Percentiles rank a stretch among this genome's conserved stretches.
Conservation (phyloP, 2,797 vertebrate species). For the Pseudochirops corinnae region DNA sequence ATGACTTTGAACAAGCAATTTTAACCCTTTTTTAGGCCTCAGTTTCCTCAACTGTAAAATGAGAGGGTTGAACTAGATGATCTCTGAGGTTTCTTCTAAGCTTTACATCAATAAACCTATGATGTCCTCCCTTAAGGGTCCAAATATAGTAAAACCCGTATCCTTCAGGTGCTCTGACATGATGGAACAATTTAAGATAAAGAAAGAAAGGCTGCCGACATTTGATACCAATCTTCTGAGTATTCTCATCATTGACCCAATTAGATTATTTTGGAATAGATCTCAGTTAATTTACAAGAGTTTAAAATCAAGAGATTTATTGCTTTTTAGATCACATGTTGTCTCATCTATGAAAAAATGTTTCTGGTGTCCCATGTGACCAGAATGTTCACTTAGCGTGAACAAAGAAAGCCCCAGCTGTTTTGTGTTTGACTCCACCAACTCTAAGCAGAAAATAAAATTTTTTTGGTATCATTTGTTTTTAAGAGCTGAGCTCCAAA, state of each 20-base stretch:
- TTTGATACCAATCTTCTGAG: not conserved
- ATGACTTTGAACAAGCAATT: not conserved
- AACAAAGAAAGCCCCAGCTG: slow-evolving; percentile 70
- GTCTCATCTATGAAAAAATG: not conserved
- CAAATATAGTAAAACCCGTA: not conserved
- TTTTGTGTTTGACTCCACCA: slow-evolving; percentile 76
- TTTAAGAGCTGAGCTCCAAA: slow-evolving; percentile 70
- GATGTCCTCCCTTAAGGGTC: not conserved
- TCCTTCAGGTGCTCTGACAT: not conserved
- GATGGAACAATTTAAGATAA: not conserved
- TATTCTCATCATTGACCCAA: not conserved
- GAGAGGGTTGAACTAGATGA: not conserved
- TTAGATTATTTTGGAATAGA: not conserved
- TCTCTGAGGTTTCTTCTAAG: not conserved
- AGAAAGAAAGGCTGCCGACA: not conserved
- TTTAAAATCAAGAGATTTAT: not conserved
- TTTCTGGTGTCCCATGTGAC: not conserved
- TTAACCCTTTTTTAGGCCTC: not conserved
- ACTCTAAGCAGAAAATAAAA: slow-evolving; percentile 74
- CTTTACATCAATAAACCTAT: not conserved
- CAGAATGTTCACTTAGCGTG: slow-evolving; percentile 56
- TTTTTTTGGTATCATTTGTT: slow-evolving; percentile 62
- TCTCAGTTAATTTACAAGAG: not conserved
- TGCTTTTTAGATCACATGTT: not conserved
- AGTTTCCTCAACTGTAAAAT: not conserved